These are phyloP conservation scores for Seira ritae DNA, from an alignment of 2,888 invertebrate species.

Conservation along the genomic window DNA sequence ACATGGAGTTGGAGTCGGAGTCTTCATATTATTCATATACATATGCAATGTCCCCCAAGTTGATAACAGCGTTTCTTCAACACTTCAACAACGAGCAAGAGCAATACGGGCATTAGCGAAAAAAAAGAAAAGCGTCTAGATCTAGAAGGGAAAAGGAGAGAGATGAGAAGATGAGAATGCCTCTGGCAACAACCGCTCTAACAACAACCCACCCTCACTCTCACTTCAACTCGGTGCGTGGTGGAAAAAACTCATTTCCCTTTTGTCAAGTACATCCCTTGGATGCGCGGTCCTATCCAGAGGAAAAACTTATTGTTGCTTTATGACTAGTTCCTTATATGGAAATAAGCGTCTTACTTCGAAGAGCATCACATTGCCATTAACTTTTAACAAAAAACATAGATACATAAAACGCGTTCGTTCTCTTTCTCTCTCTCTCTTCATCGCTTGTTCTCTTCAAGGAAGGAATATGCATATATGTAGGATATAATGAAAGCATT, in stretches of 20 bases:
- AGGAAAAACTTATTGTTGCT: conserved; percentile 62
- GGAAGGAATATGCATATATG: neutral
- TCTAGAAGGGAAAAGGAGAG: conserved; percentile 27
- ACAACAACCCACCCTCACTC: conserved; percentile 73
- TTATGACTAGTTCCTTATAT: conserved; percentile 51
- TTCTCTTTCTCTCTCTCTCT: no score
- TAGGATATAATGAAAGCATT: neutral
- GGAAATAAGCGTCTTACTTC: conserved; percentile 23
- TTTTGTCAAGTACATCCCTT: conserved; percentile 71
- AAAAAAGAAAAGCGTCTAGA: conserved; percentile 17
- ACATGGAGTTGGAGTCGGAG: no score
- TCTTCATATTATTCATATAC: neutral
- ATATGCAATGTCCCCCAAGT: neutral
- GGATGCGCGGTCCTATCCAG: conserved; percentile 63
- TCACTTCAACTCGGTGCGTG: conserved; percentile 22
- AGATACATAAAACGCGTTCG: no score
- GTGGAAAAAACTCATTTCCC: conserved; percentile 73
- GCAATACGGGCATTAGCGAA: conserved; percentile 1
- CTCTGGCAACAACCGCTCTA: conserved; percentile 73
- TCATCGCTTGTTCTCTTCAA: neutral
- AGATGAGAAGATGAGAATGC: conserved; percentile 45
- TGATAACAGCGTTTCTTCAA: neutral
- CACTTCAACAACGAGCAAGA: no score
- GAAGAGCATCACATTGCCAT: neutral
- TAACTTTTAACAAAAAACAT: neutral